These are phyloP conservation scores for Napeogenes sylphis DNA, from an alignment of 2,888 invertebrate species.

Conservation along the genomic window DNA sequence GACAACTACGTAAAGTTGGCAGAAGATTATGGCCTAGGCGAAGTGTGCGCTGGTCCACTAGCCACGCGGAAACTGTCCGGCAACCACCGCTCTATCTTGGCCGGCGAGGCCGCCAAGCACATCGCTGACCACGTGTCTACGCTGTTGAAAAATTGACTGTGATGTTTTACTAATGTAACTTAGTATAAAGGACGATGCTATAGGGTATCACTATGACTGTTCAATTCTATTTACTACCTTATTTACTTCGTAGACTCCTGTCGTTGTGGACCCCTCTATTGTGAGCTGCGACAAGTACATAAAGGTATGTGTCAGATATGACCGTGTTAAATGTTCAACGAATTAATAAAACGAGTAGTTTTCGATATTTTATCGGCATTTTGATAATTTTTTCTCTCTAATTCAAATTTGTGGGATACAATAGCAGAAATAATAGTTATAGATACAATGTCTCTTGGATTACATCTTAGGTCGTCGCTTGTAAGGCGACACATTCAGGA, in stretches of 20 bases:
- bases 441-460: slow-evolving; percentile 18
- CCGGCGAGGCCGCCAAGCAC: slow-evolving; percentile 84
- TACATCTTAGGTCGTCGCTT: slow-evolving; percentile 39
- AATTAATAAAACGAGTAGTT: background rate
- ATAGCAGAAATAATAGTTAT: slow-evolving; percentile 35
- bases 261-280: slow-evolving; percentile 13
- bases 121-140: slow-evolving; percentile 78
- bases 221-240: background rate
- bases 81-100: slow-evolving; percentile 92
- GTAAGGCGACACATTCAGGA: slow-evolving; percentile 45
- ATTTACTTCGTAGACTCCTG: background rate
- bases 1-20: slow-evolving; percentile 90
- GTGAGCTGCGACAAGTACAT: slow-evolving; percentile 12
- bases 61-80: slow-evolving; percentile 81
- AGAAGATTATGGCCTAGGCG: slow-evolving; percentile 92
- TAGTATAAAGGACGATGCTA: background rate
- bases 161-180: slow-evolving; percentile 9
- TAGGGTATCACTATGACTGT: background rate
- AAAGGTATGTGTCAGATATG: slow-evolving; percentile 8
- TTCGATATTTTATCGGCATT: slow-evolving; percentile 9
- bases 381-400: slow-evolving; percentile 29
- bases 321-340: background rate
- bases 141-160: slow-evolving; percentile 33
- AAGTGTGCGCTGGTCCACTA: slow-evolving; percentile 82
- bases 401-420: slow-evolving; percentile 24